Evolutionary conservation across 2,888 invertebrate species (phyloP).

Genomic region (Quadroppia sp.): DNA sequence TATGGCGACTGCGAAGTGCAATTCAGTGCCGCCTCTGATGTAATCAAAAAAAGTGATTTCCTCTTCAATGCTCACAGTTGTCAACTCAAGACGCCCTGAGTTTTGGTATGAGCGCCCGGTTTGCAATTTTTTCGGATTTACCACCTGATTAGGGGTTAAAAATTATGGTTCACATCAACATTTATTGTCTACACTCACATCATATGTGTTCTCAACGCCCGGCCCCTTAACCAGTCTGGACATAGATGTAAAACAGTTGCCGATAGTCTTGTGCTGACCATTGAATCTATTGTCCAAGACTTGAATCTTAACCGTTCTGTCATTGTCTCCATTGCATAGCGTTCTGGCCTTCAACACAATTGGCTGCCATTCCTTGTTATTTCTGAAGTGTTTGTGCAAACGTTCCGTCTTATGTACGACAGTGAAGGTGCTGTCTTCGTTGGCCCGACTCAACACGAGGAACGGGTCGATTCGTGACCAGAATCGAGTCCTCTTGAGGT

Average conservation of each 20-base stretch:
- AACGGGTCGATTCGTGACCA: conserved; percentile 8
- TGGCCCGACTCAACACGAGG: conserved; percentile 49
- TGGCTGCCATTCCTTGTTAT: conserved; percentile 56
- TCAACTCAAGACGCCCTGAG: conserved; percentile 50
- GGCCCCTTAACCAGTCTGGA: neutral
- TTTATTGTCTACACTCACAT: neutral
- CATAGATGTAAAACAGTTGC: conserved; percentile 35
- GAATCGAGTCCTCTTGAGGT: neutral
- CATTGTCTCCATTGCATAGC: conserved; percentile 59
- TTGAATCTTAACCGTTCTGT: conserved; percentile 57
- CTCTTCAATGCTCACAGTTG: conserved; percentile 49
- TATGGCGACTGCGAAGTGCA: conserved; percentile 56
- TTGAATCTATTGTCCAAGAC: conserved; percentile 50
- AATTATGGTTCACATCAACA: neutral
- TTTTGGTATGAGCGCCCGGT: neutral
- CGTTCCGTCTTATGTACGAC: conserved; percentile 59
- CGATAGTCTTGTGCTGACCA: conserved; percentile 40
- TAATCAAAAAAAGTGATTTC: conserved; percentile 59
- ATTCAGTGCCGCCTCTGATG: conserved; percentile 58
- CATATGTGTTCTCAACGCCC: neutral
- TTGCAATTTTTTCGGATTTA: neutral
- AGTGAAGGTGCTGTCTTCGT: conserved; percentile 55
- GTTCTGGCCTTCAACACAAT: conserved; percentile 55
- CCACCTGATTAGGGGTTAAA: neutral
- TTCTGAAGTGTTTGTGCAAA: conserved; percentile 57